phyloP scores from a whole-genome alignment of 2,113 vertebrate species.

The Natator depressus region DNA sequence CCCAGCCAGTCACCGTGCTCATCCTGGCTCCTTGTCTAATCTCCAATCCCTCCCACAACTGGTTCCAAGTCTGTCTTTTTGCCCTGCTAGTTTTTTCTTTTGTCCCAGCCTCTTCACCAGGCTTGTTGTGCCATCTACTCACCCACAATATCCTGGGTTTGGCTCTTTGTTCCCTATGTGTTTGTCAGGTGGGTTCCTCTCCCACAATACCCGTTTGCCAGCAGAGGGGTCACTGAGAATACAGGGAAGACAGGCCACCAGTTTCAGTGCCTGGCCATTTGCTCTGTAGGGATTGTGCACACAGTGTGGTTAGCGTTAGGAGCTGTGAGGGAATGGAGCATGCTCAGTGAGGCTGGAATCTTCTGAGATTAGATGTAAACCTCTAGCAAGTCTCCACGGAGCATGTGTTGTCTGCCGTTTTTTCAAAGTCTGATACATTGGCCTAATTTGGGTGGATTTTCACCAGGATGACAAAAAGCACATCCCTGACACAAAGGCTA shows the following conservation, averaged over 20 bases:
- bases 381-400: neutral
- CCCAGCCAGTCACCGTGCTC: neutral
- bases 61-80: neutral
- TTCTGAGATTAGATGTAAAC: neutral
- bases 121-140: neutral
- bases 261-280: neutral
- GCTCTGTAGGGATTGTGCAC: neutral
- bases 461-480: neutral
- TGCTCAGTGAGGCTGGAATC: neutral
- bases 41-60: neutral
- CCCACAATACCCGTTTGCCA: neutral
- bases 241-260: neutral
- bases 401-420: neutral
- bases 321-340: neutral
- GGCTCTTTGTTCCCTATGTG: neutral
- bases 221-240: neutral
- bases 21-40: neutral
- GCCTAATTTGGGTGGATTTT: neutral
- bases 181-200: neutral
- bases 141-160: neutral
- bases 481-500: neutral
- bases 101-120: neutral
- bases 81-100: neutral
- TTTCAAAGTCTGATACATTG: neutral
- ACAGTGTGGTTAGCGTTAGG: neutral